phyloP scores from a whole-genome alignment of 2,797 vertebrate species.

The Urosaurus nigricauda region DNA sequence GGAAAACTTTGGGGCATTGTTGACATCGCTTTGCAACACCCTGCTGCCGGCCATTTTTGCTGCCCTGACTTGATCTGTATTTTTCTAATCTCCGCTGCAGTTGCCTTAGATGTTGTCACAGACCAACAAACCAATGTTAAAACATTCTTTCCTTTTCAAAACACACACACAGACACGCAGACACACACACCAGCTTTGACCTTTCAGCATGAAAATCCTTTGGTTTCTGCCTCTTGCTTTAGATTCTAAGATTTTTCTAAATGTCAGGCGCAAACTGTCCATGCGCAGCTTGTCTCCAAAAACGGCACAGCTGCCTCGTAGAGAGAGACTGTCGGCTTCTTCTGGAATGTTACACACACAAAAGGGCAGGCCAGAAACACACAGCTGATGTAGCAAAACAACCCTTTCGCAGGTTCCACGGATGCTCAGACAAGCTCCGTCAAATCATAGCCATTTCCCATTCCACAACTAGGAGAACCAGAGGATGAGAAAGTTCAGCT shows the following conservation, averaged over 20 bases:
- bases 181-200: constrained; percentile 71
- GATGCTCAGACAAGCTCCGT: too few relatives aligned
- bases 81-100: constrained; percentile 13
- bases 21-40: not conserved
- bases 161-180: constrained; percentile 46
- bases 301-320: constrained; percentile 7
- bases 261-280: constrained; percentile 75
- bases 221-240: constrained; percentile 76
- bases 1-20: not conserved
- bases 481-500: not conserved
- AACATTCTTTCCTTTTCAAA: constrained; percentile 58
- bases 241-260: constrained; percentile 77
- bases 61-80: not conserved
- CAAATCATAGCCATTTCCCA: too few relatives aligned
- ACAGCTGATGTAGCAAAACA: constrained; percentile 4
- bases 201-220: constrained; percentile 81
- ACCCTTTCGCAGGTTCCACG: not conserved
- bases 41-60: rapidly evolving
- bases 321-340: constrained; percentile 13
- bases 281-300: constrained; percentile 35
- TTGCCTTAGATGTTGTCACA: constrained; percentile 59
- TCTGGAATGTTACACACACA: not conserved
- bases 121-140: constrained; percentile 59
- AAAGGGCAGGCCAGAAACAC: constrained; percentile 22
- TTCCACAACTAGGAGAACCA: not conserved